Percentiles rank a stretch among this genome's conserved stretches.
These are phyloP conservation scores for Cancer borealis DNA, from an alignment of 2,888 invertebrate genomes.

Conservation along the genomic window DNA sequence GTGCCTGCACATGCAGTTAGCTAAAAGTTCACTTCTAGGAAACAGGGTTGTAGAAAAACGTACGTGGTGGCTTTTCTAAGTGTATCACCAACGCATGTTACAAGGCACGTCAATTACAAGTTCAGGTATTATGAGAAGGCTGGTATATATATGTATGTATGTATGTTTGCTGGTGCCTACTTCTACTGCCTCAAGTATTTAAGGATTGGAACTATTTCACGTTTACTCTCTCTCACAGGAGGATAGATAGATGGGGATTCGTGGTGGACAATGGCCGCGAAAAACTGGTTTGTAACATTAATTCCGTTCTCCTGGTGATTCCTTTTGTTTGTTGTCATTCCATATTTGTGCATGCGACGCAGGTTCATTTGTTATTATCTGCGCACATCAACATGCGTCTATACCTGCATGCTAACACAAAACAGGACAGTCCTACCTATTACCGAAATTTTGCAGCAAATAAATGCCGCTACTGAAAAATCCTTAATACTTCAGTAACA, in stretches of 20 bases:
- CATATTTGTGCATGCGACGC: not conserved
- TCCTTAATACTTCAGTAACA: no score
- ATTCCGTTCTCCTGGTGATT: not conserved
- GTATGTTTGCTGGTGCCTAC: not conserved
- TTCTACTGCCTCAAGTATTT: not conserved
- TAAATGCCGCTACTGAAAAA: no score
- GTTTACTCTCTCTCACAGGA: not conserved
- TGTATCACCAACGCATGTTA: not conserved
- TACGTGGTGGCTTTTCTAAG: not conserved
- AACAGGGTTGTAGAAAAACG: not conserved
- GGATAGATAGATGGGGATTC: not conserved
- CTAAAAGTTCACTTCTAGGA: not conserved
- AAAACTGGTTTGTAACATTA: not conserved
- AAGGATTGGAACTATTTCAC: not conserved
- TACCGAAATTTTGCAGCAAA: no score
- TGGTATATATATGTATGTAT: not conserved
- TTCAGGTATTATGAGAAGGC: not conserved
- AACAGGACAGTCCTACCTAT: not conserved
- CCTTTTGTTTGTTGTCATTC: not conserved
- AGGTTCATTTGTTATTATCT: not conserved
- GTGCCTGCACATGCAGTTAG: not conserved
- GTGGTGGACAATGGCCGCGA: not conserved
- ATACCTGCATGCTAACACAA: not conserved
- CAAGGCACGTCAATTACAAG: not conserved
- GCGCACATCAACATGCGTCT: not conserved